Evolutionary conservation across 2,113 vertebrate species (phyloP).

Genomic region (Psettodes erumei): DNA sequence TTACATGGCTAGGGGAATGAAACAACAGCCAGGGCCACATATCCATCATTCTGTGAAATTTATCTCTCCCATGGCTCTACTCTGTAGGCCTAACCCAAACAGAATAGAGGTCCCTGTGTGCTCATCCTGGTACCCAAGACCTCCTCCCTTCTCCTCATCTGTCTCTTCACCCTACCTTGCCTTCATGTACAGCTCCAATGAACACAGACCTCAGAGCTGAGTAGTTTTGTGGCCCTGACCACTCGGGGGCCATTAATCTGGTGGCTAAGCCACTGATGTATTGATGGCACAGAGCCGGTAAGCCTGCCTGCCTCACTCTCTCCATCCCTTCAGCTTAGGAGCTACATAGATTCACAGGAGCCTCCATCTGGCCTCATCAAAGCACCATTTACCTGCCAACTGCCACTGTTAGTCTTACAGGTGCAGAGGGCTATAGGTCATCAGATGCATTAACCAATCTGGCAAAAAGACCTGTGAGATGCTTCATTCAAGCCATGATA

Average conservation of each 20-base stretch:
- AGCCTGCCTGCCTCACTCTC: constrained; percentile 74
- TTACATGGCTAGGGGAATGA: constrained; percentile 39
- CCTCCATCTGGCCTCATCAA: constrained; percentile 60
- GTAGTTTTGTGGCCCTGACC: constrained; percentile 79
- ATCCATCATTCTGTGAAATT: constrained; percentile 69
- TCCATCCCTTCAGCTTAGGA: constrained; percentile 74
- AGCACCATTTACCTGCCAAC: constrained; percentile 70
- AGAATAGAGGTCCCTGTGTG: constrained; percentile 68
- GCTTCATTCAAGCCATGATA: constrained; percentile 4
- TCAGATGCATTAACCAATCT: constrained; percentile 24
- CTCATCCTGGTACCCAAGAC: constrained; percentile 66
- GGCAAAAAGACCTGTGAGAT: constrained; percentile 2
- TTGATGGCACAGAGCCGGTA: constrained; percentile 80
- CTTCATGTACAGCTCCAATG: constrained; percentile 69
- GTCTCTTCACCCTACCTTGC: constrained; percentile 63
- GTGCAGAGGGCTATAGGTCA: constrained; percentile 35
- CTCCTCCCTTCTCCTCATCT: constrained; percentile 60
- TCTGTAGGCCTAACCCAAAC: constrained; percentile 74
- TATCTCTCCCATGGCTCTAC: constrained; percentile 75
- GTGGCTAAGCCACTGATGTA: constrained; percentile 82
- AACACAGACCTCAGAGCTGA: constrained; percentile 74
- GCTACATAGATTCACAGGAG: constrained; percentile 61
- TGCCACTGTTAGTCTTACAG: constrained; percentile 53
- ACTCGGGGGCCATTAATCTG: constrained; percentile 83
- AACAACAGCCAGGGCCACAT: constrained; percentile 61